These are phyloP conservation scores for Heliothis subflexa DNA, from an alignment of 1,140 invertebrate genomes.

Conservation along the genomic window DNA sequence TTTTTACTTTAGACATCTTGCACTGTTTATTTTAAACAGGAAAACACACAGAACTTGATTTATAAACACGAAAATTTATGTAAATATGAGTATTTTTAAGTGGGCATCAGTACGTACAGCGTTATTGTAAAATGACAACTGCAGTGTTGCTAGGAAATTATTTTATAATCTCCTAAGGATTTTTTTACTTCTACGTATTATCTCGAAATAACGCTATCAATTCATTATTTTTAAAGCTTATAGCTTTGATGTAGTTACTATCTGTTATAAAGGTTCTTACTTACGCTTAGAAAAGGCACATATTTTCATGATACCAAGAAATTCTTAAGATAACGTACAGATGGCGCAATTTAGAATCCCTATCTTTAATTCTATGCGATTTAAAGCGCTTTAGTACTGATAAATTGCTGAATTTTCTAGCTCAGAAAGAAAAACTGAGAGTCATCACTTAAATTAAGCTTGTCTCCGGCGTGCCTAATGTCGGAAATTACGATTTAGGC, in stretches of 20 bases:
- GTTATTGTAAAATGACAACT: constrained; percentile 32
- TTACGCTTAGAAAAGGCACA: too few relatives aligned
- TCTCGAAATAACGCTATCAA: too few relatives aligned
- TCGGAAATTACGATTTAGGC: too few relatives aligned
- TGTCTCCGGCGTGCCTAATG: too few relatives aligned
- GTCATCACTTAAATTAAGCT: too few relatives aligned
- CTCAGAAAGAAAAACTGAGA: too few relatives aligned
- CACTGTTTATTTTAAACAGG: constrained; percentile 25
- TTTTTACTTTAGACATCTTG: constrained; percentile 63
- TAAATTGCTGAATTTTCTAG: neutral
- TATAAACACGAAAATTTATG: constrained; percentile 14
- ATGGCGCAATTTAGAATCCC: too few relatives aligned
- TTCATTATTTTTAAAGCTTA: too few relatives aligned
- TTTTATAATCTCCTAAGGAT: neutral
- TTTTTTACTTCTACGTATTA: neutral
- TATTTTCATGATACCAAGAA: too few relatives aligned
- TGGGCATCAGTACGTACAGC: constrained; percentile 11
- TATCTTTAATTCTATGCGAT: neutral
- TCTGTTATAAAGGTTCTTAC: too few relatives aligned
- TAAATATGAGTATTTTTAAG: constrained; percentile 24
- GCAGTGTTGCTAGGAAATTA: constrained; percentile 27
- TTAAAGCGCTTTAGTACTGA: neutral
- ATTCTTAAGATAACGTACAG: too few relatives aligned
- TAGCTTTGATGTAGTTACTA: too few relatives aligned
- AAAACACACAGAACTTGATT: constrained; percentile 14